Conservation (phyloP, 2,888 invertebrate species). For the Morpho deidamia region DNA sequence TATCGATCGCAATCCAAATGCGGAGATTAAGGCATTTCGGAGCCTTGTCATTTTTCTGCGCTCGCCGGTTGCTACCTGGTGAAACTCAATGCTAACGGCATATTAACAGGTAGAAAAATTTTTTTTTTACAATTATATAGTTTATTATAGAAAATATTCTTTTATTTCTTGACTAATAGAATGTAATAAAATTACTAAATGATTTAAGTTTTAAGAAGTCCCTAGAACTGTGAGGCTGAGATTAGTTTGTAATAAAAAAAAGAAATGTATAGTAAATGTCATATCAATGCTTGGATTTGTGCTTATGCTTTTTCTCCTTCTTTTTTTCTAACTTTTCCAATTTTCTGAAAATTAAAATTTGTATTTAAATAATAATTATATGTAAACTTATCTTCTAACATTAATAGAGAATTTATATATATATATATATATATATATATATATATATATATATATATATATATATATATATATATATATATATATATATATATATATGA, state of each 20-base stretch:
- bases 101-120: no score
- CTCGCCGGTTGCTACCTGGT: no score
- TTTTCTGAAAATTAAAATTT: conserved; percentile 68
- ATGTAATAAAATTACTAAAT: no score
- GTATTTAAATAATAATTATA: neutral
- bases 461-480: neutral
- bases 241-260: neutral
- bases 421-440: neutral
- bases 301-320: conserved; percentile 60
- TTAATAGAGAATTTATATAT: neutral
- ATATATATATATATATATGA: neutral
- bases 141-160: no score
- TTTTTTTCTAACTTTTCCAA: conserved; percentile 83
- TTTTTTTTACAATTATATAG: no score
- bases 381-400: neutral
- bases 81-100: no score
- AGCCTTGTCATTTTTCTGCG: no score
- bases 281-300: conserved; percentile 41
- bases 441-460: neutral
- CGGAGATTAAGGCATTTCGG: no score
- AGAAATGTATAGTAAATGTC: neutral
- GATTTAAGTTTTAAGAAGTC: no score
- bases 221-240: no score
- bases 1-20: no score
- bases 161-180: no score